A percentile compares a stretch with the other conserved stretches of the same genome.
These are phyloP conservation scores for Protobothrops flavoviridis DNA, from an alignment of 2,113 vertebrate genomes.

Conservation along the genomic window DNA sequence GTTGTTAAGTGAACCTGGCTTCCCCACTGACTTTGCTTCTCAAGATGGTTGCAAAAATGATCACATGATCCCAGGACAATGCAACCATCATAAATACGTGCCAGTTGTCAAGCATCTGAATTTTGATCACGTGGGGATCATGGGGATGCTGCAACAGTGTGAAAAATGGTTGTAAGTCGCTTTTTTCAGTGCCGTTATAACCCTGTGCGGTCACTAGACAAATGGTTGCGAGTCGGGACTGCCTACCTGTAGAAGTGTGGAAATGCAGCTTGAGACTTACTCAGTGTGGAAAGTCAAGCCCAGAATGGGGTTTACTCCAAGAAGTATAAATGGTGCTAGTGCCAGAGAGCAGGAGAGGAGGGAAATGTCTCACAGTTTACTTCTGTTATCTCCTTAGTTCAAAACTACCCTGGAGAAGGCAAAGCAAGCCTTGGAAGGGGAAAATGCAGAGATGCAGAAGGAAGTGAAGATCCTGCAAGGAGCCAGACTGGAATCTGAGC, in stretches of 20 bases:
- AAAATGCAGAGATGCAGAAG: conserved; percentile 68
- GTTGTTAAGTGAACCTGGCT: neutral
- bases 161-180: too few species aligned
- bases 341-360: neutral
- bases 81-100: neutral
- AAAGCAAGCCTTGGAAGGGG: conserved; percentile 74
- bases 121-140: neutral
- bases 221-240: neutral
- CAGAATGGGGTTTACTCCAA: neutral
- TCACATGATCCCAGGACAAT: neutral
- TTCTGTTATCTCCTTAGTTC: conserved; percentile 40
- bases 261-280: neutral
- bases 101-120: neutral
- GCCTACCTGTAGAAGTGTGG: neutral
- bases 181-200: too few species aligned
- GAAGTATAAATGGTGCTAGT: neutral
- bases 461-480: conserved; percentile 81
- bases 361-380: neutral
- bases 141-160: neutral
- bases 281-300: neutral
- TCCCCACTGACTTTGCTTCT: neutral
- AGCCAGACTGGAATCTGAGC: conserved; percentile 78
- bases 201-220: too few species aligned
- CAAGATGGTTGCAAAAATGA: neutral
- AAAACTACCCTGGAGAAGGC: conserved; percentile 83